These are phyloP conservation scores for Coecobrya sp. DNA, from an alignment of 2,888 invertebrate species.

Conservation along the genomic window DNA sequence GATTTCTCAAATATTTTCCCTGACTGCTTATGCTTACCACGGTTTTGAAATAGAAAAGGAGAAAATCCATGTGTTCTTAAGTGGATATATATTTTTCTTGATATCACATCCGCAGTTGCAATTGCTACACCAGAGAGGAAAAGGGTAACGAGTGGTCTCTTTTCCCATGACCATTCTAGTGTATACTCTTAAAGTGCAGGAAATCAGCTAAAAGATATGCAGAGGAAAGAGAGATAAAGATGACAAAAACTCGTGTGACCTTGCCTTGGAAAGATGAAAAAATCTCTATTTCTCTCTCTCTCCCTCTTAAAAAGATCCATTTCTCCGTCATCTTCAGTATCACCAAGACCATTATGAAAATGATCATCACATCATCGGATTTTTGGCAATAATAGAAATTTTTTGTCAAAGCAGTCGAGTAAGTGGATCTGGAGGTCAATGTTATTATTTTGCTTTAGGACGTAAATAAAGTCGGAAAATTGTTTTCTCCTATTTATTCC, in stretches of 20 bases:
- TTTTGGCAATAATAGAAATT: neutral
- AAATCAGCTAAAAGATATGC: neutral
- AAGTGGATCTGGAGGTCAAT: constrained; percentile 14
- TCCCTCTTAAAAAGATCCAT: neutral
- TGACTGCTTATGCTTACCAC: no score
- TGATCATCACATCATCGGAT: constrained; percentile 1
- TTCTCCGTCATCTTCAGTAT: constrained; percentile 35
- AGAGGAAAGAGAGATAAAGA: neutral
- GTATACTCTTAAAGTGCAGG: neutral
- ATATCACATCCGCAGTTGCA: no score
- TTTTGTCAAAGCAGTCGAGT: neutral
- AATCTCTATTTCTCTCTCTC: no score
- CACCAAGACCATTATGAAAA: neutral
- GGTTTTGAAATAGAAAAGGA: no score
- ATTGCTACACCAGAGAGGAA: neutral
- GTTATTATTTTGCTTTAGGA: neutral
- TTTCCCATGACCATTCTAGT: neutral
- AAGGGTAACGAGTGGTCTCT: neutral
- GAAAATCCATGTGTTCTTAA: no score
- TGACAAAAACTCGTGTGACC: neutral
- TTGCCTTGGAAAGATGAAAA: neutral
- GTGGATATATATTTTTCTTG: no score
- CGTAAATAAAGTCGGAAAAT: neutral
- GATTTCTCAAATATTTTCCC: neutral
- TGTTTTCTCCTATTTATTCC: neutral